Evolutionary conservation across 2,113 vertebrate genomes (phyloP), one percentile per base, ranked within the genome.

Genomic region (Urocolius indicus): DNA sequence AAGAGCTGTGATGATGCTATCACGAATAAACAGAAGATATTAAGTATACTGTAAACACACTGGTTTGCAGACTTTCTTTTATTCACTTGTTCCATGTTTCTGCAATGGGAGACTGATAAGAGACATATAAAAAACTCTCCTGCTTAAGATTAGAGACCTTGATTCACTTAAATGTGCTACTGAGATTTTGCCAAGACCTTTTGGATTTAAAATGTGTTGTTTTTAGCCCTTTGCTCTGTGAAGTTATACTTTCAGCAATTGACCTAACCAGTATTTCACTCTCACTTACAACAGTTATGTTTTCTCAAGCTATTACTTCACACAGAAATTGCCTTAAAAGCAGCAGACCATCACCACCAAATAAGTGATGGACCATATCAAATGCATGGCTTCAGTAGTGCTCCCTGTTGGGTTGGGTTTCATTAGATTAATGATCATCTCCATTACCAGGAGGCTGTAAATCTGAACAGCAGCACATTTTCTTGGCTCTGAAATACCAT

Each of bases 331-430:
- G 24, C 32, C 57, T 29, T 55, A 36, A 69, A 19, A 79, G 75
- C 2, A 78, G 57, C 48, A 89, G 38, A 29, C 27, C 13, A 14
- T 7, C 51, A 26, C 14, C 51, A 54, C 29, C 10, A 38, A 55
- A 4, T 3, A 49, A 78, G 18, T 0, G 62, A 20, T 5, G 65
- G 49, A 67, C 32, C 32, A 12, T 6, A 18, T 1, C 67, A 72
- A 27, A 20, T 0, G 2, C 22, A 29, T 22, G 71, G 51, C 86
- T 51, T 3, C 0, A 11, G 20, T 1, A 46, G 72, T 9, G 63
- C 58, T 84, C 72, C 38, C 63, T 61, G 63, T 4, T 41, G 46
- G 30, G 41, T 4, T 68, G 71, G 58, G 21, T 9, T 29, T 51
- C n/a, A 12, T 26, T 11, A 52, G 34, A 18, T 48, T 38, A 21